phyloP scores from a whole-genome alignment of 2,797 vertebrate genomes.

The Poeciliopsis presidionis region DNA sequence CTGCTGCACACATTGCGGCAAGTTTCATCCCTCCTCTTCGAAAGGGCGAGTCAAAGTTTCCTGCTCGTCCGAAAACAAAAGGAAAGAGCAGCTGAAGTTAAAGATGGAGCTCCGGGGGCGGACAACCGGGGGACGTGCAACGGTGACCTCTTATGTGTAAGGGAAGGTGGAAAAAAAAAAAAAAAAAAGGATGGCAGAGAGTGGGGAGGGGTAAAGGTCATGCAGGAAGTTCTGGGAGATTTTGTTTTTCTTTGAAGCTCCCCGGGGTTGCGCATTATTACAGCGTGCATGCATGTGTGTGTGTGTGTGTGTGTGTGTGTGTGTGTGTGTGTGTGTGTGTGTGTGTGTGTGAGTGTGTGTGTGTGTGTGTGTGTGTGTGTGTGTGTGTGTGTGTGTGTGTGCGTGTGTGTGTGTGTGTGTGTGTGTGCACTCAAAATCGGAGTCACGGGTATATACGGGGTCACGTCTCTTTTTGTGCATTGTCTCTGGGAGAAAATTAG shows the following conservation, averaged over 20 bases:
- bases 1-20: constrained; percentile 49
- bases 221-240: constrained; percentile 35
- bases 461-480: constrained; percentile 59
- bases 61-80: constrained; percentile 32
- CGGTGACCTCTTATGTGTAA: not conserved
- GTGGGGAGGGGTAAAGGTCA: constrained; percentile 8
- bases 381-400: constrained; percentile 15
- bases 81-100: constrained; percentile 2
- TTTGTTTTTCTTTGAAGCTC: constrained; percentile 29
- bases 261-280: constrained; percentile 31
- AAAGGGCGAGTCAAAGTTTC: constrained; percentile 49
- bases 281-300: constrained; percentile 16
- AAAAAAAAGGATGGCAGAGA: constrained; percentile 9
- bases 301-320: not conserved
- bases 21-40: constrained; percentile 20
- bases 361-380: constrained; percentile 11
- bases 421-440: constrained; percentile 20
- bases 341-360: constrained; percentile 16
- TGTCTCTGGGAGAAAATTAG: constrained; percentile 59
- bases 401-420: constrained; percentile 19
- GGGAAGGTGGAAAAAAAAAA: not conserved
- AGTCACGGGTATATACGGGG: constrained; percentile 55
- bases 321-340: constrained; percentile 6
- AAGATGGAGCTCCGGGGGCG: constrained; percentile 1
- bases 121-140: not conserved